Conservation (phyloP, 2,113 vertebrate species). For the Budorcas taxicolor region DNA sequence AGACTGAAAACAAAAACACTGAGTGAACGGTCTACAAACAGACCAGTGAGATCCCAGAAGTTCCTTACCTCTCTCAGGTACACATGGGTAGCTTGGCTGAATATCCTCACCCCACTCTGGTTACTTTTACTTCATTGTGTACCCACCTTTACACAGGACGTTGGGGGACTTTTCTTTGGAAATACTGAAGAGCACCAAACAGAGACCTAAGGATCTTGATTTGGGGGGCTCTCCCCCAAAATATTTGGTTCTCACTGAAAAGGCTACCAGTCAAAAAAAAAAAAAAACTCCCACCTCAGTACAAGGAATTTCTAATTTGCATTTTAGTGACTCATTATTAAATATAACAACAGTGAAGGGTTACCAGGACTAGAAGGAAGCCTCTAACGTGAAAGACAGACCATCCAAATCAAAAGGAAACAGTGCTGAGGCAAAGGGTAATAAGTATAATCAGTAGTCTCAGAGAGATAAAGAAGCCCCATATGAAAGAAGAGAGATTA, state of each 20-base stretch:
- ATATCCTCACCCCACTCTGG: background rate
- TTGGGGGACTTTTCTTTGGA: background rate
- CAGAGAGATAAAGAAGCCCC: background rate
- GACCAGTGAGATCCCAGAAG: background rate
- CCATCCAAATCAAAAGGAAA: background rate
- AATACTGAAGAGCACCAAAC: background rate
- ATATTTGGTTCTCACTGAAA: background rate
- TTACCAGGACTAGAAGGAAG: background rate
- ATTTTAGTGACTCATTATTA: background rate
- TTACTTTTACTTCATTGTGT: no score
- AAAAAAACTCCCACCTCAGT: background rate
- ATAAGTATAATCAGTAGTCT: background rate
- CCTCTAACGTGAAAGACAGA: background rate
- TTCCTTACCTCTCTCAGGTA: background rate
- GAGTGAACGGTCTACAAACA: background rate
- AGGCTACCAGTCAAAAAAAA: background rate
- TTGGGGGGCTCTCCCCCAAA: background rate
- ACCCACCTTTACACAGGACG: background rate
- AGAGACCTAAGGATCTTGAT: background rate
- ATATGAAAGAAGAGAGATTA: background rate
- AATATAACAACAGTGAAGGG: background rate
- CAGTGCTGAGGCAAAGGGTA: background rate
- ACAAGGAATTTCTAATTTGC: background rate
- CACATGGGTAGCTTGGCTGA: background rate
- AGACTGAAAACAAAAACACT: background rate